Conservation (phyloP, 2,113 vertebrate species). For the Patagioenas fasciata region DNA sequence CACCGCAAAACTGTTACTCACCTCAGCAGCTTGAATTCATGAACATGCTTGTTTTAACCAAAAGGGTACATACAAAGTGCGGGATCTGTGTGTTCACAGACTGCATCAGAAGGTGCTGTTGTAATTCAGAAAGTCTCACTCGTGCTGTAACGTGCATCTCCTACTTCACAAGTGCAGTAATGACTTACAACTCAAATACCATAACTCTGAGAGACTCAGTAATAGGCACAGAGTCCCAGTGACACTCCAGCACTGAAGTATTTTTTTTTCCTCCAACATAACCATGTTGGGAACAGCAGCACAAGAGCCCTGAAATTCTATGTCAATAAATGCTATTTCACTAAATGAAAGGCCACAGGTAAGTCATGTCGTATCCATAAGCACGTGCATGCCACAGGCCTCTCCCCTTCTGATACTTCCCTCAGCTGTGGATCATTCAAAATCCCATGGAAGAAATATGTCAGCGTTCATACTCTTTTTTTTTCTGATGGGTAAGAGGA, state of each 20-base stretch:
- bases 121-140: not conserved
- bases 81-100: not conserved
- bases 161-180: not conserved
- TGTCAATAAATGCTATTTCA: not conserved
- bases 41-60: not conserved
- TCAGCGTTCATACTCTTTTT: not conserved
- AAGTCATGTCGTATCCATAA: not conserved
- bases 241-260: not conserved
- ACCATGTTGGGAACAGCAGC: not conserved
- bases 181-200: not conserved
- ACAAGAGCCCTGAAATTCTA: not conserved
- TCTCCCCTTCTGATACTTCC: not conserved
- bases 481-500: not conserved
- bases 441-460: not conserved
- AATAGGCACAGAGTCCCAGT: rapidly evolving
- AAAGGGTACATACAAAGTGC: not conserved
- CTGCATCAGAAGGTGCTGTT: not conserved
- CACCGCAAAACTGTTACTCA: not conserved
- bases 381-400: not conserved
- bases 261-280: rapidly evolving
- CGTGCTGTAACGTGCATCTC: not conserved
- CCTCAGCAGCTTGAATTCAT: not conserved
- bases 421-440: not conserved
- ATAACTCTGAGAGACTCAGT: not conserved
- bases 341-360: not conserved